Conservation (phyloP, 2,797 vertebrate species). For the Sebastes wilsoni region DNA sequence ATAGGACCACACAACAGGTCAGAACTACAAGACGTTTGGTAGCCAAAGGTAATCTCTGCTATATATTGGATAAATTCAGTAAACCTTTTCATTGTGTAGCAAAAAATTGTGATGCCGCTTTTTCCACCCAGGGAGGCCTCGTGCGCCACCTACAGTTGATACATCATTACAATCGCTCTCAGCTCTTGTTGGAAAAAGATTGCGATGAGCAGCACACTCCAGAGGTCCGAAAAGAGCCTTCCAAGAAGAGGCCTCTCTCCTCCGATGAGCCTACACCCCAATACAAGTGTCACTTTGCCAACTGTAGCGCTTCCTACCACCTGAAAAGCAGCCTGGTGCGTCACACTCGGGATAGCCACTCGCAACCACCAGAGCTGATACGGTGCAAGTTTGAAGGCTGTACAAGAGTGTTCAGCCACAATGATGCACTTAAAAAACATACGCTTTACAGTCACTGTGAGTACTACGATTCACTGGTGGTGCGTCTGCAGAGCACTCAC, state of each 20-base stretch:
- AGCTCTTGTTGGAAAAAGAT: conserved; percentile 92
- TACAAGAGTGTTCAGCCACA: conserved; percentile 86
- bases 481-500: conserved; percentile 88
- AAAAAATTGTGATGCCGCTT: conserved; percentile 92
- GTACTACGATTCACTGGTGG: conserved; percentile 89
- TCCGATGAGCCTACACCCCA: conserved; percentile 84
- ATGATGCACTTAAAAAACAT: conserved; percentile 89
- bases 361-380: conserved; percentile 73
- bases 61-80: conserved; percentile 93
- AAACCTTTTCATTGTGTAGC: conserved; percentile 97
- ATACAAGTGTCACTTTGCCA: conserved; percentile 89
- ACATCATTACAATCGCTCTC: conserved; percentile 94
- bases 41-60: conserved; percentile 92
- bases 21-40: conserved; percentile 90
- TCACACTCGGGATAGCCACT: conserved; percentile 83
- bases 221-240: conserved; percentile 86
- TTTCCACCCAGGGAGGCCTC: conserved; percentile 92
- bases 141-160: conserved; percentile 92
- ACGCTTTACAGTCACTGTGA: conserved; percentile 88
- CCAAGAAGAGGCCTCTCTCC: conserved; percentile 62
- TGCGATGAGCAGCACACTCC: conserved; percentile 66
- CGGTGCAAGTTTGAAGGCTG: conserved; percentile 92
- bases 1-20: conserved; percentile 78
- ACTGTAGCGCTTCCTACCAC: conserved; percentile 90
- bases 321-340: conserved; percentile 91